These are phyloP conservation scores for Forbesichthys agassizii DNA, from an alignment of 2,113 vertebrate genomes.

Conservation along the genomic window DNA sequence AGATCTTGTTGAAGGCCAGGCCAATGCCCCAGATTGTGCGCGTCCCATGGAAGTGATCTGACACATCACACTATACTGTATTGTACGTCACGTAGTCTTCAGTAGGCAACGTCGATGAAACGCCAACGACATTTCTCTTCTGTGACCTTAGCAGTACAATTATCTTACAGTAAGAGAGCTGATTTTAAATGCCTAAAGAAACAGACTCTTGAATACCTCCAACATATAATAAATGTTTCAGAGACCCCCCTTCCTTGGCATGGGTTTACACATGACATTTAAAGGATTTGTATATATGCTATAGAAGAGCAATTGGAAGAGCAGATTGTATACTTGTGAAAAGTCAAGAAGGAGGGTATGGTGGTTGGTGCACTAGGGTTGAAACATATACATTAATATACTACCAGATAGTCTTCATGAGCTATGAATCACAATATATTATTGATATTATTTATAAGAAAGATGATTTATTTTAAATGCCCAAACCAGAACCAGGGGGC, in stretches of 20 bases:
- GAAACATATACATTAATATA: constrained; percentile 18
- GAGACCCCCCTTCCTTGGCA: too few species aligned
- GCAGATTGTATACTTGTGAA: constrained; percentile 59
- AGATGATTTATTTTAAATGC: too few species aligned
- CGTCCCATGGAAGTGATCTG: constrained; percentile 10
- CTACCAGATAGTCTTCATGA: too few species aligned
- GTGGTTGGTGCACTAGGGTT: constrained; percentile 43
- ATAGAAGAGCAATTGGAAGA: constrained; percentile 38
- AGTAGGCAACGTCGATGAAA: neutral
- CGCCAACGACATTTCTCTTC: neutral
- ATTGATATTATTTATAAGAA: too few species aligned
- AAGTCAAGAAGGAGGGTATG: constrained; percentile 46
- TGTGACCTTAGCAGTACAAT: too few species aligned
- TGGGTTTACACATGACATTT: constrained; percentile 40
- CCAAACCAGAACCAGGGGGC: too few species aligned
- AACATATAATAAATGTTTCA: too few species aligned
- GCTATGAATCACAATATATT: too few species aligned
- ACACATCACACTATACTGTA: neutral
- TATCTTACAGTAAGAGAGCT: neutral
- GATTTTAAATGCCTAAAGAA: constrained; percentile 65
- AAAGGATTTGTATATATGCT: constrained; percentile 41
- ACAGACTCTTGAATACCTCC: too few species aligned
- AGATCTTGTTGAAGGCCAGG: constrained; percentile 26
- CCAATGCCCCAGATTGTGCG: constrained; percentile 22
- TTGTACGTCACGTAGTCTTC: neutral